These are phyloP conservation scores for Eurois occulta DNA, from an alignment of 2,888 invertebrate genomes.

Conservation along the genomic window DNA sequence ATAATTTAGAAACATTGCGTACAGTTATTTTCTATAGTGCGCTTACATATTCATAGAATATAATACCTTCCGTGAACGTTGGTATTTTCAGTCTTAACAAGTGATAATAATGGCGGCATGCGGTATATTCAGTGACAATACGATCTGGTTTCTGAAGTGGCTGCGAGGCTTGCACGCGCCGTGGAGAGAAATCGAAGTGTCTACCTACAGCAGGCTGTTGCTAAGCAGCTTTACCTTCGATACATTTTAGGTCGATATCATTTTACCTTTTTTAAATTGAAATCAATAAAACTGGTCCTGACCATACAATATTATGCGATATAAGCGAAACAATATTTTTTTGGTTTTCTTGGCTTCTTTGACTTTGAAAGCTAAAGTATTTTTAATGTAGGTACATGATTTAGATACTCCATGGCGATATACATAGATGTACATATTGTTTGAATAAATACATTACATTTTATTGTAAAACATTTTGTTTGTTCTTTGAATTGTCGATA, in stretches of 20 bases:
- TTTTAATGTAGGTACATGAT: background rate
- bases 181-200: slow-evolving; percentile 51
- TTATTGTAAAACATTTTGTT: background rate
- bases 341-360: background rate
- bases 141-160: slow-evolving; percentile 51
- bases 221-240: slow-evolving; percentile 46
- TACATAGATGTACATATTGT: background rate
- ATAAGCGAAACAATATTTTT: background rate
- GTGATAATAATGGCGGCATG: slow-evolving; percentile 39
- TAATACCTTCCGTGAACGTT: slow-evolving; percentile 35
- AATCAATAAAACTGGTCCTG: slow-evolving; percentile 12
- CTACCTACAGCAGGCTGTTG: slow-evolving; percentile 50
- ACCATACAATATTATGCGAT: background rate
- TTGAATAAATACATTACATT: background rate
- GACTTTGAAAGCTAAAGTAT: slow-evolving; percentile 9
- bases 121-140: slow-evolving; percentile 38
- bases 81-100: slow-evolving; percentile 40
- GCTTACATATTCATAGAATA: slow-evolving; percentile 43
- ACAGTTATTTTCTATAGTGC: slow-evolving; percentile 39
- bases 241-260: slow-evolving; percentile 15
- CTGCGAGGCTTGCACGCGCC: slow-evolving; percentile 35
- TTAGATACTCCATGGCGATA: background rate
- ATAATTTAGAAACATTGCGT: slow-evolving; percentile 37
- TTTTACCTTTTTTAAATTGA: slow-evolving; percentile 10
- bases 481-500: slow-evolving; percentile 20